A percentile compares a stretch with the other conserved stretches of the same genome.
phyloP scores from a whole-genome alignment of 2,113 vertebrate species.

The Morone saxatilis region DNA sequence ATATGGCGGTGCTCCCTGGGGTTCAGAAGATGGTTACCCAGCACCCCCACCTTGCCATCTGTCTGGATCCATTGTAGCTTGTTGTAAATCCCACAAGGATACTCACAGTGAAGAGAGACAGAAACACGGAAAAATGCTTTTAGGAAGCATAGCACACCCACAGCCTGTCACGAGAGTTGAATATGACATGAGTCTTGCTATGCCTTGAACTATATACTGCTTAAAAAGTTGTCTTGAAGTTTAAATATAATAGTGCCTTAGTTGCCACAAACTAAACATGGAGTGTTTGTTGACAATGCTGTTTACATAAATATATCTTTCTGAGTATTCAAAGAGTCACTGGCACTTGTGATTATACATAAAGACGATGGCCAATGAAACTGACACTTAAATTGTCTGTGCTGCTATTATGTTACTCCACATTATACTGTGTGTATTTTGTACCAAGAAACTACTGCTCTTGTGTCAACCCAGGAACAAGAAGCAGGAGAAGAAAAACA shows the following conservation, averaged over 20 bases:
- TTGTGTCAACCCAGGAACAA: not conserved
- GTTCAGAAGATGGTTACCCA: constrained; percentile 68
- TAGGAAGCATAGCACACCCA: constrained; percentile 55
- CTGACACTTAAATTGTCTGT: not conserved
- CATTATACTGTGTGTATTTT: not conserved
- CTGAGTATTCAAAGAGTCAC: not conserved
- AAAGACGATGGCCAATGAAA: not conserved
- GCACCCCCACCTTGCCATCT: constrained; percentile 80
- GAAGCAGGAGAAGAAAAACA: not conserved
- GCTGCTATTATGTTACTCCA: not conserved
- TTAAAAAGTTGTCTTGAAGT: constrained; percentile 58
- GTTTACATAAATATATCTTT: not conserved
- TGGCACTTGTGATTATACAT: not conserved
- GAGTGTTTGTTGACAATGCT: constrained; percentile 5
- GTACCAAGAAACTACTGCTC: not conserved
- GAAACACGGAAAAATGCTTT: constrained; percentile 81
- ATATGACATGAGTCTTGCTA: constrained; percentile 23
- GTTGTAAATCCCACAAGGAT: constrained; percentile 72
- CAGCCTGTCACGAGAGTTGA: constrained; percentile 62
- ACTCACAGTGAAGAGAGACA: constrained; percentile 62
- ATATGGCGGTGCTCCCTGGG: constrained; percentile 66
- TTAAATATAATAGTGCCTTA: constrained; percentile 38
- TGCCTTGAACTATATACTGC: constrained; percentile 58
- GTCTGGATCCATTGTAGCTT: constrained; percentile 77
- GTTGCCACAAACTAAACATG: constrained; percentile 15